Evolutionary conservation across 2,888 invertebrate species (phyloP), one percentile per base, ranked within the genome.

Genomic region (Rutpela maculata): DNA sequence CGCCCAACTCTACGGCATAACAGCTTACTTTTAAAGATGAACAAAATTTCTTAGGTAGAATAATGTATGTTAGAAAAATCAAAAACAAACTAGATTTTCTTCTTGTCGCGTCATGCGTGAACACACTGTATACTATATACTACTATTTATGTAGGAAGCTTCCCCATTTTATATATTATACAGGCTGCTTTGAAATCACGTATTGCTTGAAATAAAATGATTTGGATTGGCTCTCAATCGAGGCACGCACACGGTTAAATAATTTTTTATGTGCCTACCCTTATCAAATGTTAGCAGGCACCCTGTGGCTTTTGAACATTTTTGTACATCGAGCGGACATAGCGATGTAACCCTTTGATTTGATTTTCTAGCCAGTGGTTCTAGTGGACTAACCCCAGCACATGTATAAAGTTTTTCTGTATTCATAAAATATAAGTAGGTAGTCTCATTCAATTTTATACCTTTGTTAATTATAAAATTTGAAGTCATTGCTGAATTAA

Each of bases 341-440:
- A n/a, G n/a, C n/a, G 50, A n/a, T 50, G 50, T 50, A 50, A 50
- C n/a, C 50, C 50, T n/a, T 50, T 50, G n/a, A 50, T 50, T 50
- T 50, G n/a, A 50, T 50, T 50, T 50, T 50, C 50, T 50, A 50
- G 50, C 50, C 50, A n/a, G n/a, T 50, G 50, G n/a, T 6, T 50
- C n/a, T n/a, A 7, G 50, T n/a, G 15, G 50, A 50, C n/a, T 50
- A 50, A n/a, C 31, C 31, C 9, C 31, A 9, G 0, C 9, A 7
- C 7, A 7, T 35, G 31, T 35, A 9, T 35, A 35, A 35, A 7
- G 12, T 43, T 43, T 43, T 43, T 43, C 43, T 3, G 15, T 12
- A 43, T 43, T 43, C 12, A 43, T 43, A 43, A 43, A 12, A 12
- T 43, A 43, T 15, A 12, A 43, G 38, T 11, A 38, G 38, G 9